Evolutionary conservation across 2,113 vertebrate genomes (phyloP), one percentile per base, ranked within the genome.

Genomic region (Egretta garzetta): DNA sequence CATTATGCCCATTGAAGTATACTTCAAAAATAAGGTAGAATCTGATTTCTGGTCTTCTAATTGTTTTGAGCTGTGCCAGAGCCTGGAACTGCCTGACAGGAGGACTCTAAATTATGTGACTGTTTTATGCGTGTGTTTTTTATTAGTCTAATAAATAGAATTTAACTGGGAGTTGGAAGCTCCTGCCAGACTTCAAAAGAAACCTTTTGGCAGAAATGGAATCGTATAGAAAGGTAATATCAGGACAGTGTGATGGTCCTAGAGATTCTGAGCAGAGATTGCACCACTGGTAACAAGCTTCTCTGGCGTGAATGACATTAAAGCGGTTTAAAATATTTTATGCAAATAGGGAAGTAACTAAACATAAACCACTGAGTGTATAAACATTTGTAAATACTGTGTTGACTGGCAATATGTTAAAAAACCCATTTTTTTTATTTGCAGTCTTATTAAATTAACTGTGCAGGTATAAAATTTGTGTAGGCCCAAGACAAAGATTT

Each of bases 1-100:
- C 98, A 99, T 99, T 96, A 99, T 99, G 99, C 99, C 99, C 60
- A 99, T 99, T 80, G 99, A 99, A 98, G 99, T 99, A 90, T 98
- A 99, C 98, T 99, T 99, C 98, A 99, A 99, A 97, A 99, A 99
- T 98, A 99, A 99, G 99, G 99, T 99, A 98, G 73, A 95, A 82
- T 96, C 83, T 89, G 60, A 95, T 94, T 96, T 84, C 80, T 94
- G 63, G 72, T 95, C 81, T 70, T 88, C 63, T 94, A 90, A 96
- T 96, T 97, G 95, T 96, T 96, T 93, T 96, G 96, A 96, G 93
- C 85, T 90, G 75, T 93, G 90, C 94, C 95, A 97, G 96, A 96
- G 79, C 76, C 87, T 88, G 64, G 80, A 96, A 95, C 63, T 60
- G 91, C 88, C 75, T 96, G 95, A 86, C 93, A 96, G 93, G 85